Percentiles rank a stretch among this genome's conserved stretches.
These are phyloP conservation scores for Cantharis rufa DNA, from an alignment of 2,888 invertebrate species.

Conservation along the genomic window DNA sequence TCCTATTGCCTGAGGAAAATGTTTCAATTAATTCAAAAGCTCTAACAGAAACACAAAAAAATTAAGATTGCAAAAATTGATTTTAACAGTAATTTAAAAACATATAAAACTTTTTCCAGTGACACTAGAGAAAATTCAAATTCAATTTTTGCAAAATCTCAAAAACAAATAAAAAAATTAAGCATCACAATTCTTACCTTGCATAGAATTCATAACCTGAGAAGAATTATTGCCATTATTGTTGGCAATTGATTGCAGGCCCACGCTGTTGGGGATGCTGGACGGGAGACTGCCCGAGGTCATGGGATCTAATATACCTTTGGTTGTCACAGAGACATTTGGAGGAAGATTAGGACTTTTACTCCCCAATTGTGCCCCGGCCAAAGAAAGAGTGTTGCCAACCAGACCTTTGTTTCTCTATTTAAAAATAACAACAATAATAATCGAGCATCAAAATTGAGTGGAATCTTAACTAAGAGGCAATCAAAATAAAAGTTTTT, in stretches of 20 bases:
- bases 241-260: slow-evolving; percentile 62
- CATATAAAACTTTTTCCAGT: too few species aligned
- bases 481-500: neutral
- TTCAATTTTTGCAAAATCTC: neutral
- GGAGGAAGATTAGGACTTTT: slow-evolving; percentile 85
- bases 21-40: neutral
- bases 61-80: neutral
- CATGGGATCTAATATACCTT: slow-evolving; percentile 67
- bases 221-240: slow-evolving; percentile 66
- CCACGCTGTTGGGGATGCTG: slow-evolving; percentile 59
- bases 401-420: slow-evolving; percentile 74
- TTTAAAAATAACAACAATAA: slow-evolving; percentile 51
- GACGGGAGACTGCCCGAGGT: slow-evolving; percentile 62
- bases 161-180: neutral
- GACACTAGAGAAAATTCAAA: too few species aligned
- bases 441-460: neutral
- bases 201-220: slow-evolving; percentile 74
- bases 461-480: neutral
- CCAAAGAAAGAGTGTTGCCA: slow-evolving; percentile 72
- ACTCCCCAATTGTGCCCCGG: slow-evolving; percentile 76
- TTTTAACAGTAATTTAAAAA: too few species aligned
- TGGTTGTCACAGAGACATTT: slow-evolving; percentile 73
- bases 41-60: neutral
- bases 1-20: neutral
- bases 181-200: slow-evolving; percentile 57